Base-by-base conservation (phyloP, 2,113 vertebrate genomes). In the Gopherus evgoodei region DNA sequence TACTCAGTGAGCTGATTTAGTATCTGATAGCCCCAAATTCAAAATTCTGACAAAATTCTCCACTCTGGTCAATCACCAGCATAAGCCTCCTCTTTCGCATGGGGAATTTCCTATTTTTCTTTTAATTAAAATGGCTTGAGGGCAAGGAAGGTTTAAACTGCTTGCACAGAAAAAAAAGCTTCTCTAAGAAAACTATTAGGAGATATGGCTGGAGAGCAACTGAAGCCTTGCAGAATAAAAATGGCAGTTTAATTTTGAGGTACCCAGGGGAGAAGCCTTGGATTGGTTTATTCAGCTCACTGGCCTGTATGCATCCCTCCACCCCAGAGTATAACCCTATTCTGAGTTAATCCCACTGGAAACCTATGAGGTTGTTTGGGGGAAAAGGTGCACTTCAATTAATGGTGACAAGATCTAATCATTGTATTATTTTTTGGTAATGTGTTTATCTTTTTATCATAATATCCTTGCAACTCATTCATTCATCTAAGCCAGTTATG, bases 151-250 rank as follows among this genome's bases (percentile, higher is more conserved):
- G 12, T 62, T 84, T 91, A 96, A 97, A 92, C 83, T 81, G 86
- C 87, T 89, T 90, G 52, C 93, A 92, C 1, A 90, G 35, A 86
- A 83, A 59, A 96, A 93, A 94, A 88, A 24, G n/a, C 31, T 97
- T 93, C 90, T 96, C 91, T 86, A 86, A 91, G 90, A 97, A 97
- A 97, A 84, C 76, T 87, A 94, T 96, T 96, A 96, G 78, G 72
- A 96, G 92, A 97, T 95, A 97, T 0, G 5, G 59, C 83, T 93
- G 81, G 86, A 93, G 94, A 97, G 90, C 86, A 95, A 96, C 91
- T 92, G 86, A 94, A 96, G 52, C 59, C 44, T 86, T 93, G 94
- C 91, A 91, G 80, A 95, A 93, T 92, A 96, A 97, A 80, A 44
- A 96, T 72, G 93, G 75, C 92, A 93, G 47, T 92, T 95, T 69